Base-by-base conservation (phyloP, 1,140 invertebrate genomes). In the Drosophila insularis region DNA sequence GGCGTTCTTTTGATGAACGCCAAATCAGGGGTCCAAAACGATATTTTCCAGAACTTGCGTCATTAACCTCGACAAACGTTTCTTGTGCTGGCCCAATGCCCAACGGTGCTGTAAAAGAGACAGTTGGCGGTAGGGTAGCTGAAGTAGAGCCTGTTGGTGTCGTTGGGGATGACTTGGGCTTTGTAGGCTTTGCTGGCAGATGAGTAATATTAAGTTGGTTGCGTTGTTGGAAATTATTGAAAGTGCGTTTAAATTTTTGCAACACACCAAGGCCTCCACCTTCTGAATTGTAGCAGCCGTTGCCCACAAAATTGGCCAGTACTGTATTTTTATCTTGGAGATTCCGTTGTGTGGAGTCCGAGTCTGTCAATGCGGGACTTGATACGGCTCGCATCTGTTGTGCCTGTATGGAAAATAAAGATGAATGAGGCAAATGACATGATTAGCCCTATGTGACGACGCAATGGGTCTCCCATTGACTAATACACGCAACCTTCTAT, bases 211-310 rank as follows among this genome's bases (percentile, higher is more conserved):
- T 78, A 46, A 89, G 39, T 63, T 89, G 85, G 68, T 89, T 89
- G n/a, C 68, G 81, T 39, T 63, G 81, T 11, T 90, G 91, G 19
- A 92, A 91, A 62, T 91, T 84, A 39, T 95, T 95, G 74, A 96
- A 94, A 68, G 94, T 95, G 80, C 95, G 95, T 27, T 95, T 93
- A 81, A 96, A 95, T 90, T 95, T 95, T 78, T 95, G 94, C 43
- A 96, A 85, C 19, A 95, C 94, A 80, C 95, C 91, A 7, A 80
- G 60, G 60, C 69, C 69, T 40, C 13, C 21, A 11, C 31, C 59
- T 39, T 46, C 40, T 35, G 50, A 35, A 46, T 8, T 21, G 19
- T 17, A 39, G 35, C 17, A 62, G 43, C 37, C 37, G 21, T 53
- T 58, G 37, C n/a, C 27, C 55, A 59, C 53, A 14, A 14, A 31